Percentiles rank a stretch among this genome's conserved stretches.
Conservation (phyloP, 92 coral and sea anemone species). For the Epizoanthus fatuus region DNA sequence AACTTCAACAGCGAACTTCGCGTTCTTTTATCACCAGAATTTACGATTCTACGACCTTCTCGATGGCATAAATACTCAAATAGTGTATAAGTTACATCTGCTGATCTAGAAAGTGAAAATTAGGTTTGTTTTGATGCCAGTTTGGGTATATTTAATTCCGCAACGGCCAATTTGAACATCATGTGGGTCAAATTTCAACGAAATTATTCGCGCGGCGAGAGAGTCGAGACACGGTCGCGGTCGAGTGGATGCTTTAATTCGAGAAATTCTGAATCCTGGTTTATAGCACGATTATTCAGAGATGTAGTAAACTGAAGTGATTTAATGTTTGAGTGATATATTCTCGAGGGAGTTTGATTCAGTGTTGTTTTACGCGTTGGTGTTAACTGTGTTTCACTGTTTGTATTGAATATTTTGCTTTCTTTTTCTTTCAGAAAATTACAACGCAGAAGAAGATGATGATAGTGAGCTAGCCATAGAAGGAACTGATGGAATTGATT, state of each 20-base stretch:
- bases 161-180: constrained; percentile 22
- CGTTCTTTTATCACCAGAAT: not conserved
- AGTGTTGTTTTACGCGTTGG: not conserved
- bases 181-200: constrained; percentile 31
- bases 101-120: not conserved
- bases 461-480: not conserved
- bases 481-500: constrained; percentile 42
- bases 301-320: not conserved
- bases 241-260: constrained; percentile 24
- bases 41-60: not conserved
- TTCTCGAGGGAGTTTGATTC: not conserved
- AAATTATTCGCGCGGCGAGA: not conserved
- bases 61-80: too few relatives aligned
- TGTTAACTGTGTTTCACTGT: not conserved
- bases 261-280: constrained; percentile 14
- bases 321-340: not conserved
- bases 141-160: not conserved
- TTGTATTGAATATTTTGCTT: not conserved
- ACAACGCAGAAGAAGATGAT: constrained; percentile 7
- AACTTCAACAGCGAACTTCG: not conserved
- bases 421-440: not conserved
- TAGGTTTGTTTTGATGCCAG: constrained; percentile 1
- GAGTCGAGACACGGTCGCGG: constrained; percentile 9
- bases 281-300: constrained; percentile 8
- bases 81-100: too few relatives aligned